Percentiles rank a stretch among this genome's conserved stretches.
phyloP scores from a whole-genome alignment of 2,888 invertebrate species.

The Latheticus oryzae region DNA sequence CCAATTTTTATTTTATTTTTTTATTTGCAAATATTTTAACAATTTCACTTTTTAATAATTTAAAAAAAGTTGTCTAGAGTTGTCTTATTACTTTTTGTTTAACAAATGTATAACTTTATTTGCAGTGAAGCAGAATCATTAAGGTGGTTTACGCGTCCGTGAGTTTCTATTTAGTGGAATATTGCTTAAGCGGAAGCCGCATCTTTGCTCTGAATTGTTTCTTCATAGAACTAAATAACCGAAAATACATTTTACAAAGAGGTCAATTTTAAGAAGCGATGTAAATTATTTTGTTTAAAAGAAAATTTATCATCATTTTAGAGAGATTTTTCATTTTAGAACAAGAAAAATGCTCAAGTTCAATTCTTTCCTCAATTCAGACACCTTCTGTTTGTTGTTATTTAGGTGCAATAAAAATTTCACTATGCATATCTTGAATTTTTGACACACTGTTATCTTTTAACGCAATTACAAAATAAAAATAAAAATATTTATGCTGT shows the following conservation, averaged over 20 bases:
- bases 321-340: slow-evolving; percentile 7
- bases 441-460: too few species aligned
- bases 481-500: too few species aligned
- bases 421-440: too few species aligned
- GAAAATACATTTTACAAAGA: slow-evolving; percentile 22
- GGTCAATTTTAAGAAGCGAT: slow-evolving; percentile 27
- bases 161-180: slow-evolving; percentile 57
- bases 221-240: slow-evolving; percentile 42
- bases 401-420: too few species aligned
- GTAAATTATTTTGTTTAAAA: slow-evolving; percentile 6
- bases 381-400: too few species aligned
- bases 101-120: slow-evolving; percentile 46
- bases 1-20: too few species aligned
- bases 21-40: slow-evolving; percentile 12
- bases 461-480: too few species aligned
- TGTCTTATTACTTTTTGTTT: slow-evolving; percentile 36
- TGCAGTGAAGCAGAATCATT: slow-evolving; percentile 55
- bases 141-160: slow-evolving; percentile 56
- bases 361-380: too few species aligned
- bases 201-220: slow-evolving; percentile 39
- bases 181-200: slow-evolving; percentile 47
- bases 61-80: slow-evolving; percentile 13
- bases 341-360: too few species aligned
- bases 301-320: background rate
- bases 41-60: too few species aligned